phyloP scores from a whole-genome alignment of 2,797 vertebrate genomes.

The Knipowitschia caucasica region DNA sequence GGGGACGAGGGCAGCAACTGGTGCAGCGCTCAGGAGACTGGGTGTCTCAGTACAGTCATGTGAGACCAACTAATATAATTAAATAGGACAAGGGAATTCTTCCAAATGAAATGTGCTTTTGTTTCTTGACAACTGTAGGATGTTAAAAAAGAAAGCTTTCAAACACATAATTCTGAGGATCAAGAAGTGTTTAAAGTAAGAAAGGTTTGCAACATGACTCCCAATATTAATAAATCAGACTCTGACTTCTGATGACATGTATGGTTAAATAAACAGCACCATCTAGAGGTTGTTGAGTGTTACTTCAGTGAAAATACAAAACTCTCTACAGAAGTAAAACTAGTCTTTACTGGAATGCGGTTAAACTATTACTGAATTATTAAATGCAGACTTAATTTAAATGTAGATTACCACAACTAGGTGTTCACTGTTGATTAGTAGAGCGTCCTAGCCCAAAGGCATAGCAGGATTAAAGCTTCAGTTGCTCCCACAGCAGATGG shows the following conservation, averaged over 20 bases:
- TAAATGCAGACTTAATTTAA: too few species aligned
- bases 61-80: slow-evolving; percentile 42
- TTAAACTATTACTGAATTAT: too few species aligned
- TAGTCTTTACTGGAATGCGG: too few species aligned
- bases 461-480: slow-evolving; percentile 62
- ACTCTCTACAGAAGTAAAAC: too few species aligned
- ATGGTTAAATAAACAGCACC: slow-evolving; percentile 30
- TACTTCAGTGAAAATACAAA: neutral
- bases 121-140: slow-evolving; percentile 51
- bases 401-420: too few species aligned
- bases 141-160: slow-evolving; percentile 54
- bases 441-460: slow-evolving; percentile 6
- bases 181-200: slow-evolving; percentile 49
- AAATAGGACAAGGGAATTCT: slow-evolving; percentile 43
- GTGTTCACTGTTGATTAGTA: neutral
- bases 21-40: slow-evolving; percentile 50
- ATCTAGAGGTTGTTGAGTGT: slow-evolving; percentile 34
- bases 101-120: slow-evolving; percentile 8
- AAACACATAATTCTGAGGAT: slow-evolving; percentile 67
- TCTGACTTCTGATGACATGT: neutral
- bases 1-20: slow-evolving; percentile 62
- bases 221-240: neutral
- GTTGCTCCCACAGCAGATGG: slow-evolving; percentile 50
- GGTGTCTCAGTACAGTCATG: slow-evolving; percentile 50
- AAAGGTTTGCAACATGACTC: too few species aligned